A percentile compares a stretch with the other conserved stretches of the same genome.
Conservation (phyloP, 1,140 invertebrate genomes). For the Caligus rogercresseyi region DNA sequence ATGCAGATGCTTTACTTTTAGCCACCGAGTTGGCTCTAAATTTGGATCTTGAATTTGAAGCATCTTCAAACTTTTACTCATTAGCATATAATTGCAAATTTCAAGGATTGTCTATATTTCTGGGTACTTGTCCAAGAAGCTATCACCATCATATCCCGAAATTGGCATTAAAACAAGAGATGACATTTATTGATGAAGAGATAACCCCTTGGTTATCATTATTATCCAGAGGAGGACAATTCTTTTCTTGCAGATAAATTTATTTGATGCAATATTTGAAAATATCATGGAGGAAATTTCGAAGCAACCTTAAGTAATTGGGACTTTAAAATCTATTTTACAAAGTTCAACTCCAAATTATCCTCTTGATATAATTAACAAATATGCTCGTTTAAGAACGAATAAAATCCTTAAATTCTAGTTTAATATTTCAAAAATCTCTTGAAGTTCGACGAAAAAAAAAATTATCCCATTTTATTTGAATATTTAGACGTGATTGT, state of each 20-base stretch:
- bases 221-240: background rate
- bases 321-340: background rate
- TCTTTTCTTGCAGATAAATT: background rate
- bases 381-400: background rate
- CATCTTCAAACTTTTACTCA: background rate
- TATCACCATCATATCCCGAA: background rate
- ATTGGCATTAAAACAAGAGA: background rate
- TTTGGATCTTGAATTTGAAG: conserved; percentile 1
- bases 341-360: background rate
- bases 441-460: background rate
- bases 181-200: background rate
- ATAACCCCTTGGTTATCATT: background rate
- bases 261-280: background rate
- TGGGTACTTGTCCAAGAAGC: background rate
- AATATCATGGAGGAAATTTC: background rate
- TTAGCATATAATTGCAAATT: background rate
- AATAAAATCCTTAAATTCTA: background rate
- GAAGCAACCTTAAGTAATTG: background rate
- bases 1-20: conserved; percentile 3
- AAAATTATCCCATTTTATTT: too few relatives aligned
- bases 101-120: background rate
- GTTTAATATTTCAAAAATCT: background rate
- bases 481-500: too few relatives aligned
- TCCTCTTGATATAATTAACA: background rate
- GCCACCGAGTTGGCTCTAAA: background rate